A percentile compares a stretch with the other conserved stretches of the same genome.
These are phyloP conservation scores for Rhea pennata DNA, from an alignment of 2,113 vertebrate genomes.

Conservation along the genomic window DNA sequence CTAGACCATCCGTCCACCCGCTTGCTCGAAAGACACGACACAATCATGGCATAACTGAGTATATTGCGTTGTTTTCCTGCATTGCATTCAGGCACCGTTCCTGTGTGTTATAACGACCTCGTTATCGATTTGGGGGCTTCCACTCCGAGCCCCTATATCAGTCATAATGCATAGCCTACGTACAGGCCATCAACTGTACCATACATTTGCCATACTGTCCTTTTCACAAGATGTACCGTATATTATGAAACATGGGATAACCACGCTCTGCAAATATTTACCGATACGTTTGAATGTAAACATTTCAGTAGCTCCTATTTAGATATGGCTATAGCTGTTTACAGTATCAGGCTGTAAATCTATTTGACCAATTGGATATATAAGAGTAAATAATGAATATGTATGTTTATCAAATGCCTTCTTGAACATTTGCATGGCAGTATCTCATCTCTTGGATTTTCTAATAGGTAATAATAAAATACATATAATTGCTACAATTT, in stretches of 20 bases:
- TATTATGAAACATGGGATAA: neutral
- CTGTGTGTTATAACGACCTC: neutral
- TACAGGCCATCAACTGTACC: neutral
- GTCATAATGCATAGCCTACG: neutral
- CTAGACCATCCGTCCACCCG: conserved; percentile 56
- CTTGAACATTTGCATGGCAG: neutral
- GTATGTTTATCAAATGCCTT: neutral
- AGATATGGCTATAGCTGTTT: neutral
- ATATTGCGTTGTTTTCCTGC: conserved; percentile 17
- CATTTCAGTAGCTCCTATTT: neutral
- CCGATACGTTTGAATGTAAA: neutral
- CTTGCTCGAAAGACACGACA: conserved; percentile 11
- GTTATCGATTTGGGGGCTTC: conserved; percentile 9
- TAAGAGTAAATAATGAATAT: neutral
- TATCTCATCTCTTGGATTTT: neutral
- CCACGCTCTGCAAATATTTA: neutral
- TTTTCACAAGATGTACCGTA: neutral
- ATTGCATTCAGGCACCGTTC: neutral
- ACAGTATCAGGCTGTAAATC: conserved; percentile 36
- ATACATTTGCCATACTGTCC: neutral
- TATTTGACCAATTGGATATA: neutral
- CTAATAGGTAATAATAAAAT: neutral
- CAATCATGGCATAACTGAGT: conserved; percentile 14
- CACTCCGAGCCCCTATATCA: neutral
- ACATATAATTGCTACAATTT: neutral